phyloP scores from a whole-genome alignment of 2,888 invertebrate species.

The Melieria crassipennis region DNA sequence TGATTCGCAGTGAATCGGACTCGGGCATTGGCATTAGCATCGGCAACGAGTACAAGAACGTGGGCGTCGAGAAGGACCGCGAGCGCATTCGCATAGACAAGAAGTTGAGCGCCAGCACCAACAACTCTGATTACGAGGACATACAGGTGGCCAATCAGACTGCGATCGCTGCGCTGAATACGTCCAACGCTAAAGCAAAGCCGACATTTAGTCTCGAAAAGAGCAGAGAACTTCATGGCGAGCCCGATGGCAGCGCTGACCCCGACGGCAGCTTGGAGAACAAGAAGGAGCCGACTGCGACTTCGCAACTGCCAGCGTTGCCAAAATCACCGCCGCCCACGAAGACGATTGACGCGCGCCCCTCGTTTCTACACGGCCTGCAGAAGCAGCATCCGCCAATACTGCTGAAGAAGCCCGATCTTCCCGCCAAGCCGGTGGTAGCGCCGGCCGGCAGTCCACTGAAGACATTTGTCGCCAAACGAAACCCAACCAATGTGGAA shows the following conservation, averaged over 20 bases:
- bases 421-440: constrained; percentile 77
- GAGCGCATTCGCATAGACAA: constrained; percentile 54
- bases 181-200: constrained; percentile 37
- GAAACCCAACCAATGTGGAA: constrained; percentile 63
- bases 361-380: constrained; percentile 79
- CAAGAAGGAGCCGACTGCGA: constrained; percentile 71
- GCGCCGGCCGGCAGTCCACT: constrained; percentile 64
- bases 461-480: constrained; percentile 69
- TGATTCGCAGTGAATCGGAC: constrained; percentile 66
- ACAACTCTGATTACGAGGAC: constrained; percentile 65
- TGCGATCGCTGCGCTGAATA: constrained; percentile 22
- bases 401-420: constrained; percentile 71
- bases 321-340: constrained; percentile 68
- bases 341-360: constrained; percentile 67
- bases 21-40: constrained; percentile 66
- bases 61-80: constrained; percentile 46
- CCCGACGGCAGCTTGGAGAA: constrained; percentile 75
- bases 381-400: constrained; percentile 64
- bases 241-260: constrained; percentile 88
- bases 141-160: constrained; percentile 61
- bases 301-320: constrained; percentile 70
- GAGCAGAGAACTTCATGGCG: constrained; percentile 83
- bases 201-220: constrained; percentile 65
- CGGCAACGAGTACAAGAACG: constrained; percentile 60
- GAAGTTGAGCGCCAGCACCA: constrained; percentile 60